Conservation (phyloP, 2,113 vertebrate species). For the Rhabdomys dilectus region DNA sequence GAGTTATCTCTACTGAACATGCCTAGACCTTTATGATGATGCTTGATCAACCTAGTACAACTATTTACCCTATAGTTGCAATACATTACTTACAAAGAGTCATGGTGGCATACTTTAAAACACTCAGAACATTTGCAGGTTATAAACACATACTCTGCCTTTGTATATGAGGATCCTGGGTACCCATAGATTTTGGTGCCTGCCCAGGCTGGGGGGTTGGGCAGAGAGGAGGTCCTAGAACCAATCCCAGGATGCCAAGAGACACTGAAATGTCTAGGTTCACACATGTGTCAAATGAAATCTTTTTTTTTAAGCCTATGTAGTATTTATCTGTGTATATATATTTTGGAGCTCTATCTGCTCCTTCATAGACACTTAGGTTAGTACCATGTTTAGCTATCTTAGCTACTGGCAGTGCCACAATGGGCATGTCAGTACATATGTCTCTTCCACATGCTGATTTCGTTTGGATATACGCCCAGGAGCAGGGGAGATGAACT, state of each 20-base stretch:
- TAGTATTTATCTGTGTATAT: background rate
- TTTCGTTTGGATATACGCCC: background rate
- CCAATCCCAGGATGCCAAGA: background rate
- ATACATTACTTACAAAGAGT: background rate
- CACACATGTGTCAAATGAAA: background rate
- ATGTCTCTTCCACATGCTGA: background rate
- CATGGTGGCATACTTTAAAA: background rate
- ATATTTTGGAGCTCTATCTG: background rate
- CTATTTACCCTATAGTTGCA: background rate
- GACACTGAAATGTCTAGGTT: background rate
- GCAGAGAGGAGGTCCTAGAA: background rate
- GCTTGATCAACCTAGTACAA: background rate
- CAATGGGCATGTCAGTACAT: no score
- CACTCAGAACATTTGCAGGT: background rate
- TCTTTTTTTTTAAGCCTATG: background rate
- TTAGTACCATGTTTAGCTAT: background rate
- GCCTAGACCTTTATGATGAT: background rate
- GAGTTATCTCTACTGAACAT: background rate
- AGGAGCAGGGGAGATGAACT: background rate
- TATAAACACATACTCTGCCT: background rate
- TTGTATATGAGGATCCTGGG: background rate
- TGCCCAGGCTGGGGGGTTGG: background rate
- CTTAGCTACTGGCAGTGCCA: background rate
- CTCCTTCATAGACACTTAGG: background rate
- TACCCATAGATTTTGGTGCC: background rate